These are phyloP conservation scores for Hydrotaea cyrtoneurina DNA, from an alignment of 2,888 invertebrate genomes.

Conservation along the genomic window DNA sequence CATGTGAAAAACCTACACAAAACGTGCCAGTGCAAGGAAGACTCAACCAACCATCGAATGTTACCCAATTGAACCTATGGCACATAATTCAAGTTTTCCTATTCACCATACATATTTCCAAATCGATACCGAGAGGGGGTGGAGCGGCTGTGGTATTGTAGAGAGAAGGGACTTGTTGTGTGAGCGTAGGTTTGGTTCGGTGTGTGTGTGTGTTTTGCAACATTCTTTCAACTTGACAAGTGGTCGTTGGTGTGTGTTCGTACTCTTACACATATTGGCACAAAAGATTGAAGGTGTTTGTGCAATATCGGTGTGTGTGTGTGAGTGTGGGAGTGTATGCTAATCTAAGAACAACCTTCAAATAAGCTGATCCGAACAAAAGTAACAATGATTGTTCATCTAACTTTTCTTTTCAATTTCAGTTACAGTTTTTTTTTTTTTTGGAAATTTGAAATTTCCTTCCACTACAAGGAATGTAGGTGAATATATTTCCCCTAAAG, in stretches of 20 bases:
- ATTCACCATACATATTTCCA: neutral
- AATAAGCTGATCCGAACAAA: conserved; percentile 34
- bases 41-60: conserved; percentile 1
- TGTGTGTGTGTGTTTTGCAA: neutral
- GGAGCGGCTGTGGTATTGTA: neutral
- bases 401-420: conserved; percentile 12
- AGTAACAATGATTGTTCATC: conserved; percentile 45
- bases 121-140: neutral
- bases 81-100: conserved; percentile 53
- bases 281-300: conserved; percentile 8
- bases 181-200: no score
- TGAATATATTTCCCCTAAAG: conserved; percentile 2
- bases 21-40: no score
- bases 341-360: conserved; percentile 54
- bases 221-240: conserved; percentile 32
- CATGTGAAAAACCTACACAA: neutral
- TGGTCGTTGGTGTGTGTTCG: conserved; percentile 12
- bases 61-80: conserved; percentile 46
- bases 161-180: no score
- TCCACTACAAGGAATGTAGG: no score
- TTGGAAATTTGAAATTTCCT: no score
- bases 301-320: neutral
- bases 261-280: conserved; percentile 5
- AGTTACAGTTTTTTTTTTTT: conserved; percentile 12
- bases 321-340: neutral